Conservation (phyloP, 2,888 invertebrate genomes). For the Drosophila macrothrix region DNA sequence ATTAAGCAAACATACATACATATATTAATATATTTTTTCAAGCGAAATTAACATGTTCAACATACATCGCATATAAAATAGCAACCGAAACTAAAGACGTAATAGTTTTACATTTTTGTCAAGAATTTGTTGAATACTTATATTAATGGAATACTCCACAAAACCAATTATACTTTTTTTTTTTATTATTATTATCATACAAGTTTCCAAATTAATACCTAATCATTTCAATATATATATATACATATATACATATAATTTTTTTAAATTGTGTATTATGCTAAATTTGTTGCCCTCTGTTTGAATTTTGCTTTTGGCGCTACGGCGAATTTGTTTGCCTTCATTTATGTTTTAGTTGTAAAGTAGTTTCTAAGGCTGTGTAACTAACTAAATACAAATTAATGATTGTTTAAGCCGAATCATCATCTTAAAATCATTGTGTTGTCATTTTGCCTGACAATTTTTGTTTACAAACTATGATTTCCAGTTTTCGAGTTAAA, state of each 20-base stretch:
- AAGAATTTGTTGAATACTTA: constrained; percentile 28
- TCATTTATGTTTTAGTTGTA: constrained; percentile 56
- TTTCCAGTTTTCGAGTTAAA: constrained; percentile 43
- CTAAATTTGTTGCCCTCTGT: constrained; percentile 31
- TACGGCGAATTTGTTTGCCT: constrained; percentile 28
- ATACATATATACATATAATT: not conserved
- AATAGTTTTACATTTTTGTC: constrained; percentile 47
- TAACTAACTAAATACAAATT: constrained; percentile 68
- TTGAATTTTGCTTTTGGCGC: constrained; percentile 46
- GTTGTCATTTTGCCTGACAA: constrained; percentile 62
- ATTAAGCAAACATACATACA: constrained; percentile 30
- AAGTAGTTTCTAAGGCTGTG: constrained; percentile 81
- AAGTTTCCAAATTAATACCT: constrained; percentile 17
- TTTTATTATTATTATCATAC: constrained; percentile 12
- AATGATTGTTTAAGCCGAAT: constrained; percentile 41
- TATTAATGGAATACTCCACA: constrained; percentile 38
- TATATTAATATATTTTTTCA: constrained; percentile 61
- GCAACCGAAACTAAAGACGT: constrained; percentile 69
- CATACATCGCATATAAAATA: constrained; percentile 57
- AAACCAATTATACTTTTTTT: constrained; percentile 21
- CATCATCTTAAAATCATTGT: constrained; percentile 32
- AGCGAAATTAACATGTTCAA: constrained; percentile 72
- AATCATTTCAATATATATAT: constrained; percentile 7
- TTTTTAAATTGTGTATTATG: constrained; percentile 38
- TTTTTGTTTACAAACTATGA: constrained; percentile 65